phyloP scores from a whole-genome alignment of 2,113 vertebrate genomes.

The Paraplagusia blochii region DNA sequence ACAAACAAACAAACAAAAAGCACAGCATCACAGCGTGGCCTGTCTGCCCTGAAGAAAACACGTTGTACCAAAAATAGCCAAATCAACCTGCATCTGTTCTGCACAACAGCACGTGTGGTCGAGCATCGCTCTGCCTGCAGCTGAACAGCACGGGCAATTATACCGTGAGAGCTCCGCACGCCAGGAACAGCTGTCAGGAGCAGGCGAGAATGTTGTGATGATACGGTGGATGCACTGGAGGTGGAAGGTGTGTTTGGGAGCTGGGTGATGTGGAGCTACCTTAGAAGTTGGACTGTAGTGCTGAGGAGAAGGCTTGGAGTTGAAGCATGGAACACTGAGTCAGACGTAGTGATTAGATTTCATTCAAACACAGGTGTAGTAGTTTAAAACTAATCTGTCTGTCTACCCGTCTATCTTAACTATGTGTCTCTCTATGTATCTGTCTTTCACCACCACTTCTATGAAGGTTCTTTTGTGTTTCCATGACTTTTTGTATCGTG shows the following conservation, averaged over 20 bases:
- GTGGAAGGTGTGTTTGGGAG: background rate
- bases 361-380: no score
- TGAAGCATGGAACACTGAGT: background rate
- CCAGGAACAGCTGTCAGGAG: constrained; percentile 37
- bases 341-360: no score
- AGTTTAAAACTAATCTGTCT: no score
- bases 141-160: constrained; percentile 5
- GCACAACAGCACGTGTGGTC: constrained; percentile 32
- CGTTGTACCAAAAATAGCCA: constrained; percentile 38
- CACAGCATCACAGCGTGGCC: constrained; percentile 15
- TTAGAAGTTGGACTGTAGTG: constrained; percentile 7
- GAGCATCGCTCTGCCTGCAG: constrained; percentile 23
- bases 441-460: no score
- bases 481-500: no score
- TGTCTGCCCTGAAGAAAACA: constrained; percentile 12
- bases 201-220: constrained; percentile 28
- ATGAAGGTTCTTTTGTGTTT: no score
- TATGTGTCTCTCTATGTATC: no score
- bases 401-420: no score
- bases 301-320: constrained; percentile 2
- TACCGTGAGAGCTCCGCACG: constrained; percentile 10
- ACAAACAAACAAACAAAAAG: constrained; percentile 6
- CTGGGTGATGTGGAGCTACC: background rate
- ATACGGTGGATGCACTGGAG: constrained; percentile 33
- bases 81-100: constrained; percentile 10